Evolutionary conservation across 2,113 vertebrate genomes (phyloP).

Genomic region (Picathartes gymnocephalus): DNA sequence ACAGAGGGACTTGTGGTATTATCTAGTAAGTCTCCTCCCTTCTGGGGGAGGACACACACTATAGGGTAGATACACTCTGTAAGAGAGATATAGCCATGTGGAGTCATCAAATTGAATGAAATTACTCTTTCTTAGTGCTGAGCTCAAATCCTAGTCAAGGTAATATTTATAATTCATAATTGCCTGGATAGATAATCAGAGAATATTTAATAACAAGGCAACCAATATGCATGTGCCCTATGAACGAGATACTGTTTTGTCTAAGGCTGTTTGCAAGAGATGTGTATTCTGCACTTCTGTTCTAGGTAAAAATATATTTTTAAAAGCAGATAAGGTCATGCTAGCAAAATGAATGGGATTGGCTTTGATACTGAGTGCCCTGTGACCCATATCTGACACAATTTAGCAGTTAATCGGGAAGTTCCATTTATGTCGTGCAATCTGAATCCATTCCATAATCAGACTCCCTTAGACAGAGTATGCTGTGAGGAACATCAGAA

Average conservation of each 20-base stretch:
- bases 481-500: not conserved
- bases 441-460: slow-evolving; percentile 10
- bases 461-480: not conserved
- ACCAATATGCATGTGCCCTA: not conserved
- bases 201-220: not conserved
- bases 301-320: not conserved
- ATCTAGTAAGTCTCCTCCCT: not conserved
- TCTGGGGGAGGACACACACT: not conserved
- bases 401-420: not conserved
- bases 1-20: not conserved
- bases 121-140: not conserved
- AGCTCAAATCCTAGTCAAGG: not conserved
- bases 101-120: not conserved
- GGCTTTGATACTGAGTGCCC: not conserved
- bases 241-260: not conserved
- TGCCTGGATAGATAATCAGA: not conserved
- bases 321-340: not conserved
- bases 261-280: not conserved
- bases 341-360: not conserved
- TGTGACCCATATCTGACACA: not conserved
- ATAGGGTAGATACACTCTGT: not conserved
- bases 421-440: not conserved
- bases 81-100: not conserved
- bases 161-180: not conserved
- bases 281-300: not conserved